Conservation (phyloP, 2,797 vertebrate genomes). For the Microhierax caerulescens region DNA sequence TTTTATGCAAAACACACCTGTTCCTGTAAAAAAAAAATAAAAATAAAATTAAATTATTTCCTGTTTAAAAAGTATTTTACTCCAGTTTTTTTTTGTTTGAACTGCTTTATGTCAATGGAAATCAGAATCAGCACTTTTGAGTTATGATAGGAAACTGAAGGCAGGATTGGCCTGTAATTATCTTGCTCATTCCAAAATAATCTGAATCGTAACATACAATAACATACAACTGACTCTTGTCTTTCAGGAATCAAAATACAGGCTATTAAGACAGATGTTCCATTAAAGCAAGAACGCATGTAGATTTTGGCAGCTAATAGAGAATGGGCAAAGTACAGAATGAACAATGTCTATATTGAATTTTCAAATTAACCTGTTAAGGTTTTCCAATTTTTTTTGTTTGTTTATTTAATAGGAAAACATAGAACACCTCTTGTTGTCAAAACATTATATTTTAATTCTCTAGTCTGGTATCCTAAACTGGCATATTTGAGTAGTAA, state of each 20-base stretch:
- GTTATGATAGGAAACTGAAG: neutral
- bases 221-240: neutral
- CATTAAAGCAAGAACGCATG: neutral
- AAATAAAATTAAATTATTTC: neutral
- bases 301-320: neutral
- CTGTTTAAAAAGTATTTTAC: neutral
- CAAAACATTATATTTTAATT: slow-evolving; percentile 35
- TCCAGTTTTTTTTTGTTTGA: neutral
- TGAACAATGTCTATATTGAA: neutral
- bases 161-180: neutral
- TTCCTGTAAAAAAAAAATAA: neutral
- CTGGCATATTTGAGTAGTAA: neutral
- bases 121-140: neutral
- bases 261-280: neutral
- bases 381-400: neutral
- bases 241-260: slow-evolving; percentile 12
- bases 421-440: neutral
- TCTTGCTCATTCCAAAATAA: slow-evolving; percentile 2
- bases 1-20: neutral
- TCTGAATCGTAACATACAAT: neutral
- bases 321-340: neutral
- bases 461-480: neutral
- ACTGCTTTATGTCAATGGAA: neutral
- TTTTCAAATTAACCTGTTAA: neutral
- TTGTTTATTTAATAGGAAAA: neutral